Percentiles rank a stretch among this genome's conserved stretches.
Evolutionary conservation across 1,140 invertebrate genomes (phyloP).

Genomic region (Lanistes nyassanus): DNA sequence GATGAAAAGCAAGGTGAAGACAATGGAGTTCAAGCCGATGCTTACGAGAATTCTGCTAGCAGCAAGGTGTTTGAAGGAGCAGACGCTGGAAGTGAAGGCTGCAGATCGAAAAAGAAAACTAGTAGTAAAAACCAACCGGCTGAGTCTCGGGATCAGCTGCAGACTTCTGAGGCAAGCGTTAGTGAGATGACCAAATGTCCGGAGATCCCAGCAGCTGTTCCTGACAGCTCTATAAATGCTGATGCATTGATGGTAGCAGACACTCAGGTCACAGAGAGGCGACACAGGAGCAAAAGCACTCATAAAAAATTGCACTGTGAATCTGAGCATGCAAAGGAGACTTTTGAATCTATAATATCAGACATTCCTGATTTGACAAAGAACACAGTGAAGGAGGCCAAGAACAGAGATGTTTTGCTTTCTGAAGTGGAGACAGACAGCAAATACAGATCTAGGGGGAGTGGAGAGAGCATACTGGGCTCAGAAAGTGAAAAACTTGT

Average conservation of each 20-base stretch:
- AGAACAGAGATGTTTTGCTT: too few species aligned
- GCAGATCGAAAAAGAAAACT: background rate
- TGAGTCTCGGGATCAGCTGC: background rate
- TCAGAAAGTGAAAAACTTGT: too few species aligned
- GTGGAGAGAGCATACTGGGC: too few species aligned
- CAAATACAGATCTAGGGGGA: too few species aligned
- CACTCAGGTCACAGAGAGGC: background rate
- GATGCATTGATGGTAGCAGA: background rate
- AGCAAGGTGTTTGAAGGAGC: background rate
- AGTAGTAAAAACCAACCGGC: background rate
- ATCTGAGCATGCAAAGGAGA: background rate
- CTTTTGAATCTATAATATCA: too few species aligned
- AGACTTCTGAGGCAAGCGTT: background rate
- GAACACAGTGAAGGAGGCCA: too few species aligned
- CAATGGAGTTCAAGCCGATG: background rate
- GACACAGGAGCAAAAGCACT: slow-evolving; percentile 20
- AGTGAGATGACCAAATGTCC: background rate
- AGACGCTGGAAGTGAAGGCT: background rate
- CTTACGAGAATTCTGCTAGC: background rate
- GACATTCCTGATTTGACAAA: too few species aligned
- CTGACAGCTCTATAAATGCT: background rate
- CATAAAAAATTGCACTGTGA: background rate
- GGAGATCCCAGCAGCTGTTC: background rate
- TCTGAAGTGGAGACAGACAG: too few species aligned
- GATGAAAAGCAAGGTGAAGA: background rate